phyloP scores from a whole-genome alignment of 2,888 invertebrate genomes.

The Heliconius sara region DNA sequence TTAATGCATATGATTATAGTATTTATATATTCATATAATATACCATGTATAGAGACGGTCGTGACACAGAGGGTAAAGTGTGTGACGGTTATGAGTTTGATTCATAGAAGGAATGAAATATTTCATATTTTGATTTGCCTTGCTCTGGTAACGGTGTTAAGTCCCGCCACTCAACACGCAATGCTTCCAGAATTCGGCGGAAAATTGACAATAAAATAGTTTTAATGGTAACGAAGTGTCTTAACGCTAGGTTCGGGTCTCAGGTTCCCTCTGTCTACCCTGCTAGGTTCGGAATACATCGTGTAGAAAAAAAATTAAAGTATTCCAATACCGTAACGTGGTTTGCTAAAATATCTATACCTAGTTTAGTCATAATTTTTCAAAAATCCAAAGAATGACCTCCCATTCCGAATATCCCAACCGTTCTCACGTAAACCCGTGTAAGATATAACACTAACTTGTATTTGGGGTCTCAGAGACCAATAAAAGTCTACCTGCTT shows the following conservation, averaged over 20 bases:
- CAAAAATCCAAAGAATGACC: neutral
- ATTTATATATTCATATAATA: neutral
- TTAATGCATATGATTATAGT: neutral
- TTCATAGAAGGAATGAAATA: too few species aligned
- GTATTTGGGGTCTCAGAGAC: slow-evolving; percentile 57
- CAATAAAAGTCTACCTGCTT: slow-evolving; percentile 80
- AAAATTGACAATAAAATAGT: too few species aligned
- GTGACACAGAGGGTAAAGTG: too few species aligned
- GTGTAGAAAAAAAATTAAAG: neutral
- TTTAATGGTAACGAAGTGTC: neutral
- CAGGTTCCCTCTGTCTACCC: neutral
- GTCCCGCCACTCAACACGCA: too few species aligned
- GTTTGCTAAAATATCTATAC: neutral
- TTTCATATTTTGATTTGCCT: too few species aligned
- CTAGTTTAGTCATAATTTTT: neutral
- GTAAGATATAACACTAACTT: slow-evolving; percentile 48
- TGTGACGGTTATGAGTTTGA: too few species aligned
- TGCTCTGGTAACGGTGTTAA: too few species aligned
- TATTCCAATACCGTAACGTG: neutral
- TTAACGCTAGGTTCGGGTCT: neutral
- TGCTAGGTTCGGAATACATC: neutral
- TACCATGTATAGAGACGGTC: too few species aligned
- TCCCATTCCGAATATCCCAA: slow-evolving; percentile 22
- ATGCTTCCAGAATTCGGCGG: too few species aligned
- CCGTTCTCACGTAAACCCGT: slow-evolving; percentile 37